phyloP scores from a whole-genome alignment of 2,888 invertebrate genomes.

The Spicauda simplicius region DNA sequence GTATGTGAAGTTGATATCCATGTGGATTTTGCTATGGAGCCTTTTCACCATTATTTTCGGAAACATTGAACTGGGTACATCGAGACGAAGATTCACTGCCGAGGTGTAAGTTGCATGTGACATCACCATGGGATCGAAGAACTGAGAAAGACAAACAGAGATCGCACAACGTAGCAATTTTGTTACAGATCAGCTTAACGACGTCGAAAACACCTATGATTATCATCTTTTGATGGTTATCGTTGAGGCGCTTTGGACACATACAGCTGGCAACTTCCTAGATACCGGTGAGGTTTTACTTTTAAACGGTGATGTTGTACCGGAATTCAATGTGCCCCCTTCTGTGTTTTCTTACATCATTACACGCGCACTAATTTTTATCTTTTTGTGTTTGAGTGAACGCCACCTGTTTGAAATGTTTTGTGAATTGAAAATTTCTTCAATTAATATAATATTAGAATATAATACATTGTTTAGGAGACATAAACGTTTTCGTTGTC shows the following conservation, averaged over 20 bases:
- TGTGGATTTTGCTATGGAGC: conserved; percentile 51
- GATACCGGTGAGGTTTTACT: conserved; percentile 79
- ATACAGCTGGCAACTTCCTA: conserved; percentile 74
- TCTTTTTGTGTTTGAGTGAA: conserved; percentile 17
- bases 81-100: conserved; percentile 50
- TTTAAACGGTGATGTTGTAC: conserved; percentile 60
- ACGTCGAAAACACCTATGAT: conserved; percentile 85
- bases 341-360: conserved; percentile 54
- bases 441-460: neutral
- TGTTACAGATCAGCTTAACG: conserved; percentile 84
- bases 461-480: no score
- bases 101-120: conserved; percentile 62
- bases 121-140: conserved; percentile 57
- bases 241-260: conserved; percentile 79
- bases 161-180: conserved; percentile 82
- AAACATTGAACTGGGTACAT: conserved; percentile 56
- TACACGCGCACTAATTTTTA: conserved; percentile 22
- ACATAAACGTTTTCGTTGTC: no score
- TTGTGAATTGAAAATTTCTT: neutral
- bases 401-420: conserved; percentile 8
- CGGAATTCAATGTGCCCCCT: conserved; percentile 69
- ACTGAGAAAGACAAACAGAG: conserved; percentile 57
- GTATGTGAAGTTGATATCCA: conserved; percentile 41
- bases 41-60: conserved; percentile 39
- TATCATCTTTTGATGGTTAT: conserved; percentile 85